These are phyloP conservation scores for Larimichthys crocea DNA, from an alignment of 2,113 vertebrate species.

Conservation along the genomic window DNA sequence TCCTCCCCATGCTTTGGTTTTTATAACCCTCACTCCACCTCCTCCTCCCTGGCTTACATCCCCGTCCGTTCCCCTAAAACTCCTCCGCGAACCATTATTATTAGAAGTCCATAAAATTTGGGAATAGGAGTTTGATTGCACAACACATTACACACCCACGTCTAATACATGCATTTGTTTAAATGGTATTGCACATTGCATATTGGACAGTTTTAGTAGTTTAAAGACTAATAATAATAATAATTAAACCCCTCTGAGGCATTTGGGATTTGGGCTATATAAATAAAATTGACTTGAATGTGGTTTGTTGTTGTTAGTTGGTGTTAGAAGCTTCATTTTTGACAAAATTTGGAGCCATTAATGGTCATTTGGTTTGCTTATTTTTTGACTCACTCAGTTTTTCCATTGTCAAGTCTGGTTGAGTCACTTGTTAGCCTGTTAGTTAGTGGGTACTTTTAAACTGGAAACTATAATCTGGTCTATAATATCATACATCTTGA, in stretches of 20 bases:
- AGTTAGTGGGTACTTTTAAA: not conserved
- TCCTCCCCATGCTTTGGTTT: conserved; percentile 39
- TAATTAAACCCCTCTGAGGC: no score
- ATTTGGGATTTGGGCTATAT: no score
- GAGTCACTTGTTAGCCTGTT: not conserved
- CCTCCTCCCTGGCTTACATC: conserved; percentile 30
- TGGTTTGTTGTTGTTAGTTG: no score
- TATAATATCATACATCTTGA: not conserved
- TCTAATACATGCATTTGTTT: not conserved
- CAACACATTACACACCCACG: conserved; percentile 14
- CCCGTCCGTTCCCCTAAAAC: conserved; percentile 26
- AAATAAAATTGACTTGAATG: no score
- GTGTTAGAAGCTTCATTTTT: not conserved
- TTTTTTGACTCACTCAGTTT: not conserved
- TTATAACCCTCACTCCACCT: conserved; percentile 52
- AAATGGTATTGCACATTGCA: not conserved
- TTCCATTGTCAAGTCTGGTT: not conserved
- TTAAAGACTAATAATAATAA: no score
- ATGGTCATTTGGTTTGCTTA: no score
- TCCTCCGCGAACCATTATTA: not conserved
- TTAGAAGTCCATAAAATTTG: not conserved
- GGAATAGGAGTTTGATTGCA: conserved; percentile 4
- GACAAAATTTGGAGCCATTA: no score
- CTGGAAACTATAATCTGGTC: not conserved
- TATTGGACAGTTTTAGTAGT: not conserved